phyloP scores from a whole-genome alignment of 2,888 invertebrate species.

The Spialia ferax region DNA sequence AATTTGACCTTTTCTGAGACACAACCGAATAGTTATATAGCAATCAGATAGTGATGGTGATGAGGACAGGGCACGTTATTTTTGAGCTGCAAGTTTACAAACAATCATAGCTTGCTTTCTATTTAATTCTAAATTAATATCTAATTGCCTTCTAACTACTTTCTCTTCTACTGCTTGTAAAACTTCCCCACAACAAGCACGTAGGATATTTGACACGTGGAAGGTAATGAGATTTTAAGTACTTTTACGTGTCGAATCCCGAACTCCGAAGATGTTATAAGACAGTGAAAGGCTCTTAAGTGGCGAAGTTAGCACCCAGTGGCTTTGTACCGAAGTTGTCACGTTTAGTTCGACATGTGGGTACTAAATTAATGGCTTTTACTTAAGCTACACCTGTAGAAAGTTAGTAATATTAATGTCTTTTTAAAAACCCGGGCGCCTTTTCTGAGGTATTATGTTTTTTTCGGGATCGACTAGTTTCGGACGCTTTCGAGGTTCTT shows the following conservation, averaged over 20 bases:
- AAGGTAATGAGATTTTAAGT: conserved; percentile 40
- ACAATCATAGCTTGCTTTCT: too few species aligned
- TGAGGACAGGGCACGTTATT: too few species aligned
- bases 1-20: too few species aligned
- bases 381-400: too few species aligned
- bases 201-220: conserved; percentile 37
- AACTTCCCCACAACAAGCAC: conserved; percentile 21
- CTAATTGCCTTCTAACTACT: neutral
- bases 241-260: conserved; percentile 40
- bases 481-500: too few species aligned
- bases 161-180: conserved; percentile 14
- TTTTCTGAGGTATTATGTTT: too few species aligned
- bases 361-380: neutral
- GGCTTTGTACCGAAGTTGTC: conserved; percentile 7
- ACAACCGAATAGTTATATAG: too few species aligned
- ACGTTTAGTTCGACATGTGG: conserved; percentile 9
- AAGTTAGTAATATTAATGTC: too few species aligned
- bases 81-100: too few species aligned
- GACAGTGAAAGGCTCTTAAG: conserved; percentile 37
- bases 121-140: neutral
- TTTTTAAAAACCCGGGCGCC: too few species aligned
- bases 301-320: conserved; percentile 38
- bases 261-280: conserved; percentile 44
- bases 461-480: too few species aligned
- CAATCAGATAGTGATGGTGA: too few species aligned